Evolutionary conservation across 2,888 invertebrate species (phyloP).

Genomic region (Galerucella nymphaeae): DNA sequence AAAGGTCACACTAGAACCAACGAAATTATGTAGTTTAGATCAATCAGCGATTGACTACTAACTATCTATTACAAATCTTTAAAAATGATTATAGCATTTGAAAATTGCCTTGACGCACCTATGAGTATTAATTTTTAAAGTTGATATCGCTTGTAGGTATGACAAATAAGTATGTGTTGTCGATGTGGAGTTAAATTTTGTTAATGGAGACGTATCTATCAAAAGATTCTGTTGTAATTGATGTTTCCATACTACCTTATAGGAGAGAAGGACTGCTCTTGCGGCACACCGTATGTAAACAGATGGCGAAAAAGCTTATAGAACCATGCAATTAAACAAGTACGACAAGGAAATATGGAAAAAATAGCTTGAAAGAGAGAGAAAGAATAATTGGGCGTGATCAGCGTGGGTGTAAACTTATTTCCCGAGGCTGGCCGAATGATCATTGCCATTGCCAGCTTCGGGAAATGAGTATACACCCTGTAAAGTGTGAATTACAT

Average conservation of each 20-base stretch:
- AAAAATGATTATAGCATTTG: conserved; percentile 18
- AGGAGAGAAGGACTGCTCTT: too few relatives aligned
- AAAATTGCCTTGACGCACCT: conserved; percentile 32
- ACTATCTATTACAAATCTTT: conserved; percentile 25
- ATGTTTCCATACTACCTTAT: background rate
- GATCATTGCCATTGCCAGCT: too few relatives aligned
- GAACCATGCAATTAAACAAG: too few relatives aligned
- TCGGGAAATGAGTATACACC: too few relatives aligned
- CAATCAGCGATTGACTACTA: conserved; percentile 17
- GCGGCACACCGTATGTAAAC: too few relatives aligned
- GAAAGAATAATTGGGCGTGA: too few relatives aligned
- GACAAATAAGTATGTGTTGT: background rate
- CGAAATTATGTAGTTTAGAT: conserved; percentile 20
- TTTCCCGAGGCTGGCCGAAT: too few relatives aligned
- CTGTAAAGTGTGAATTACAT: too few relatives aligned
- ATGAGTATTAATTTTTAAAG: conserved; percentile 13
- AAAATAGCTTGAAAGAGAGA: too few relatives aligned
- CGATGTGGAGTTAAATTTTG: conserved; percentile 3
- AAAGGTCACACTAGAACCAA: conserved; percentile 14
- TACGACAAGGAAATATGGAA: too few relatives aligned
- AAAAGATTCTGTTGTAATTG: background rate
- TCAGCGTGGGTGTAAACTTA: too few relatives aligned
- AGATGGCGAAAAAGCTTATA: too few relatives aligned
- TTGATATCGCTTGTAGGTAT: conserved; percentile 5
- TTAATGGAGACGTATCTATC: background rate